A percentile compares a stretch with the other conserved stretches of the same genome.
Conservation (phyloP, 2,113 vertebrate species). For the Tachysurus fulvidraco region DNA sequence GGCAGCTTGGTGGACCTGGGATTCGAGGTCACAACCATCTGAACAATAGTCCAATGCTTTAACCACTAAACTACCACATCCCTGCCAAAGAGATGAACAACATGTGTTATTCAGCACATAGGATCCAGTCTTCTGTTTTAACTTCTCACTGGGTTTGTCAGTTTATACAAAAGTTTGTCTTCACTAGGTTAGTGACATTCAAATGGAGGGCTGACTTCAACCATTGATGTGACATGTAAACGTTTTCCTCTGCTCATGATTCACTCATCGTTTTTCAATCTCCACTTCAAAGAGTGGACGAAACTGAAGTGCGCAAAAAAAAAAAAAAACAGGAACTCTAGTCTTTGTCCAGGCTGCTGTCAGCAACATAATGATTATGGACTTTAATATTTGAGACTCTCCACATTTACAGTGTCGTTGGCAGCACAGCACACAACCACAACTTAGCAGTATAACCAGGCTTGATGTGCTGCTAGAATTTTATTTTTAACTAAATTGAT, state of each 20-base stretch:
- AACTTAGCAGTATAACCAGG: not conserved
- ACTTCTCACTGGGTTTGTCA: not conserved
- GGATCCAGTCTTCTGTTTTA: not conserved
- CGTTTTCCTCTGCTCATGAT: not conserved
- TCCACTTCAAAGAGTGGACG: not conserved
- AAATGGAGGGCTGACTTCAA: not conserved
- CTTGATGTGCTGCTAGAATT: not conserved
- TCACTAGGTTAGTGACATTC: not conserved
- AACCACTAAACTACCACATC: too few relatives aligned
- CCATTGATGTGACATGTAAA: not conserved
- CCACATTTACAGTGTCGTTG: not conserved
- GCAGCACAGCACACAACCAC: not conserved
- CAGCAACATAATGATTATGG: not conserved
- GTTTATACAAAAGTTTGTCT: not conserved
- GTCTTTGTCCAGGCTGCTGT: constrained; percentile 1
- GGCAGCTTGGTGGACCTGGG: too few relatives aligned
- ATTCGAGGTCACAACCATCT: too few relatives aligned
- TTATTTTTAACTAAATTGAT: constrained; percentile 12
- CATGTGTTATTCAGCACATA: not conserved
- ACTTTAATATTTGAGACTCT: not conserved
- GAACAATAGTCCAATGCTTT: too few relatives aligned
- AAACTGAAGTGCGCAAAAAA: not conserved
- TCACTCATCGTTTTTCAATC: not conserved
- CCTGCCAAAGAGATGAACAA: not conserved
- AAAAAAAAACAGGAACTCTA: not conserved